Base-by-base conservation (phyloP, 2,888 invertebrate species). In the Xanthia icteritia region DNA sequence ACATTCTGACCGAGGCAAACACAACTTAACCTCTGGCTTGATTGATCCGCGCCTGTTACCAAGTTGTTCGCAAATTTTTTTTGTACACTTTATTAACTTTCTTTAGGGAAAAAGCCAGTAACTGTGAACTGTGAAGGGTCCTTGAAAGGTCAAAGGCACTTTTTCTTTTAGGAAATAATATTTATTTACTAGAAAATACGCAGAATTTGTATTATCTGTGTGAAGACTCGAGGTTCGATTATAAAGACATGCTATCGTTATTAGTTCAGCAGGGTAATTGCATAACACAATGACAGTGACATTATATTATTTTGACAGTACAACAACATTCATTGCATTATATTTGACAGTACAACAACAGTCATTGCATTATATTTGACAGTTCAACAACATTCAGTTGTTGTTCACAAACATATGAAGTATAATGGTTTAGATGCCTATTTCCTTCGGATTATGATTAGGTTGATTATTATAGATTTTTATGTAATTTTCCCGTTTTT, bases 41-140 rank as follows among this genome's bases (percentile, higher is more conserved):
- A 77, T 69, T 51, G 77, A 77, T 78, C 17, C 63, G 5, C 15
- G 45, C 54, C 27, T 77, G 63, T 78, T 71, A 5, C 71, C 2
- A 56, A 48, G 56, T 48, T 39, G 15, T 63, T 39, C 6, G 20
- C n/a, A 36, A 76, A 36, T 69, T 63, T 63, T 63, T 61, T 70
- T 70, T 72, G 27, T 27, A 56, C 17, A n/a, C 15, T 23, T 72
- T 51, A 79, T 71, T 77, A 72, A 72, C 39, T 78, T 72, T 58
- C 31, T 9, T 36, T 31, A 76, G 5, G 42, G 20, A 61, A 31
- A 77, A 76, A 31, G 0, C 51, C 39, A 17, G 36, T 27, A 31
- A 45, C 17, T 31, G 8, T 45, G 45, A 70, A 42, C 27, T 23
- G 20, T 8, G 54, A 64, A 39, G 27, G n/a, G 17, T 17, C 31